Conservation (phyloP, 2,797 vertebrate genomes). For the Enteromius unitaeniatus region DNA sequence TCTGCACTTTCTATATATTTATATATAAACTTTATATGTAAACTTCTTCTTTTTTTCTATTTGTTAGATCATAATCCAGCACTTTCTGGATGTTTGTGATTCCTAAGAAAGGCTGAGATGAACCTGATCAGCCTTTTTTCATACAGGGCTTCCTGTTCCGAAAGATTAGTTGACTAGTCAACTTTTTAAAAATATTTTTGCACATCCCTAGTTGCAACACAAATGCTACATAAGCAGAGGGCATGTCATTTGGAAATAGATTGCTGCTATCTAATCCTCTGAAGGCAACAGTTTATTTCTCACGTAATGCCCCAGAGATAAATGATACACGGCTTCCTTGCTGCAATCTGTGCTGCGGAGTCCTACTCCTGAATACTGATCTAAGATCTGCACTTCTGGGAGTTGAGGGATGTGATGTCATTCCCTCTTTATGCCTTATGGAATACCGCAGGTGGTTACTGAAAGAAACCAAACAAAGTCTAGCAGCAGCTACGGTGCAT, state of each 20-base stretch:
- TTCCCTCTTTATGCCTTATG: not conserved
- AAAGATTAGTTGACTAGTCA: conserved; percentile 16
- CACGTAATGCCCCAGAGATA: conserved; percentile 33
- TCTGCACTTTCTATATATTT: no score
- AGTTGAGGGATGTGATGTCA: conserved; percentile 14
- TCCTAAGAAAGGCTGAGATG: not conserved
- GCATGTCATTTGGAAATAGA: conserved; percentile 29
- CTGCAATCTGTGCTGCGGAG: conserved; percentile 25
- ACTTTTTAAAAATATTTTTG: conserved; percentile 17
- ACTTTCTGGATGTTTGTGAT: not conserved
- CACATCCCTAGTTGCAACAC: conserved; percentile 13
- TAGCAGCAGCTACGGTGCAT: not conserved
- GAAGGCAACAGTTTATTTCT: conserved; percentile 48
- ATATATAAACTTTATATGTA: no score
- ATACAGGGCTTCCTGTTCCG: not conserved
- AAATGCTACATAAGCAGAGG: conserved; percentile 8
- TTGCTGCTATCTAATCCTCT: conserved; percentile 41
- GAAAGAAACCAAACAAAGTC: conserved; percentile 23
- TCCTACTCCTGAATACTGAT: conserved; percentile 15
- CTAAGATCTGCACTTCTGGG: conserved; percentile 27
- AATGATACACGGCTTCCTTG: conserved; percentile 14
- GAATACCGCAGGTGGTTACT: conserved; percentile 34
- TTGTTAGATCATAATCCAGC: no score
- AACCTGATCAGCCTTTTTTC: not conserved
- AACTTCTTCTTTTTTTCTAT: no score